Evolutionary conservation across 2,797 vertebrate species (phyloP).

Genomic region (Hyperoplus immaculatus): DNA sequence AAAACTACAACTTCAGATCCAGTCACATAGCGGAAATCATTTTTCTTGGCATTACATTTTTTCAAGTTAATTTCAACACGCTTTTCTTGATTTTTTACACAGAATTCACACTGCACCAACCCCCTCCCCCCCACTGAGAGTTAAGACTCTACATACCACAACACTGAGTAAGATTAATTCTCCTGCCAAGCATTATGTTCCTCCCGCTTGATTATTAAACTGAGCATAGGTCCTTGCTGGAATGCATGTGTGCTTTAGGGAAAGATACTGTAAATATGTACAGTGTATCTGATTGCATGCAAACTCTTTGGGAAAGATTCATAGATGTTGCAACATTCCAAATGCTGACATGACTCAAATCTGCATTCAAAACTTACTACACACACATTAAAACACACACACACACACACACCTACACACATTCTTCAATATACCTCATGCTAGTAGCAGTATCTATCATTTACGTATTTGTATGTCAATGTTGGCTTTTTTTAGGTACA

Average conservation of each 20-base stretch:
- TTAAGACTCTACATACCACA: conserved; percentile 18
- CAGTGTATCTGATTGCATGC: conserved; percentile 11
- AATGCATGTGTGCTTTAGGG: conserved; percentile 12
- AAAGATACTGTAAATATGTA: conserved; percentile 2
- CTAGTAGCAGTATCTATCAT: not conserved
- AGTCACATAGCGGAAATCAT: not conserved
- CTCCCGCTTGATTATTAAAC: conserved; percentile 32
- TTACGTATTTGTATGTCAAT: not conserved
- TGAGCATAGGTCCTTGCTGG: conserved; percentile 17
- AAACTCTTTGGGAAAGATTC: not conserved
- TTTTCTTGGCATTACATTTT: not conserved
- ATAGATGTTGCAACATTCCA: conserved; percentile 2
- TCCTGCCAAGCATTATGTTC: conserved; percentile 20
- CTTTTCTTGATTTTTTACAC: conserved; percentile 7
- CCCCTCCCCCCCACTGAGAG: conserved; percentile 6
- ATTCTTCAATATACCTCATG: not conserved
- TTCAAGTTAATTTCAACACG: not conserved
- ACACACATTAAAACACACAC: not conserved
- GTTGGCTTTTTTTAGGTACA: not conserved
- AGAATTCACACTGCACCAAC: not conserved
- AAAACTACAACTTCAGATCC: not conserved
- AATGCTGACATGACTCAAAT: not conserved
- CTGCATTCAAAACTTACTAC: not conserved
- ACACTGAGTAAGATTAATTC: conserved; percentile 23
- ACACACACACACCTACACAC: not conserved